Percentiles rank a stretch among this genome's conserved stretches.
Evolutionary conservation across 2,113 vertebrate species (phyloP).

Genomic region (Ochotona princeps): DNA sequence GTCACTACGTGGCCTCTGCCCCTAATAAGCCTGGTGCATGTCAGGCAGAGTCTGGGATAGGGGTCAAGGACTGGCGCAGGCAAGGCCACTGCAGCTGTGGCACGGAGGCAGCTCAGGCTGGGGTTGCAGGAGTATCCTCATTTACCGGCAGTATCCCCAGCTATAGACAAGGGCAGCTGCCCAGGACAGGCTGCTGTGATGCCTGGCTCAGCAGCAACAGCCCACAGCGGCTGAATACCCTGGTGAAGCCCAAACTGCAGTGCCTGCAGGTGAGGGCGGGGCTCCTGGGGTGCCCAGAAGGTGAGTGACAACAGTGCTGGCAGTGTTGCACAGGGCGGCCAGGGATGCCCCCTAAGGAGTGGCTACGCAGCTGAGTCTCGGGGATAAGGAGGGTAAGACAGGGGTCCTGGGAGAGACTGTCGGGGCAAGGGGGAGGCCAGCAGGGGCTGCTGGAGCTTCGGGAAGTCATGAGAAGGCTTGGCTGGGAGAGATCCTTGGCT

Average conservation of each 20-base stretch:
- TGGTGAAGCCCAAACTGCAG: rapidly evolving
- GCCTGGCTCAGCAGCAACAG: too few species aligned
- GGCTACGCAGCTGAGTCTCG: not conserved
- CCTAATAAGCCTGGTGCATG: not conserved
- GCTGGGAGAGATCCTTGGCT: not conserved
- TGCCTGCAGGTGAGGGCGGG: too few species aligned
- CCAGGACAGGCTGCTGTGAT: too few species aligned
- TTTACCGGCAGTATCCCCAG: not conserved
- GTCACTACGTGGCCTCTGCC: rapidly evolving
- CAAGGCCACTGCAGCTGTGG: too few species aligned
- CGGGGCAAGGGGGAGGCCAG: slow-evolving; percentile 29
- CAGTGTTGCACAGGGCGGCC: not conserved
- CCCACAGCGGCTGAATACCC: rapidly evolving
- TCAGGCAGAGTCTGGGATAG: not conserved
- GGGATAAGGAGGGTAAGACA: not conserved
- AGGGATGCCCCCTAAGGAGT: rapidly evolving
- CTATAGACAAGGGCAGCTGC: not conserved
- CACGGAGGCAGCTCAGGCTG: rapidly evolving
- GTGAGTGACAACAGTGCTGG: too few species aligned
- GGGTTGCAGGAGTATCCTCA: not conserved
- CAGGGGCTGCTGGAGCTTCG: not conserved
- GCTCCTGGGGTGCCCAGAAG: not conserved
- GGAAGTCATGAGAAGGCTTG: not conserved
- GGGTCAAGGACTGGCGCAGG: too few species aligned
- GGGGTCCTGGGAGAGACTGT: too few species aligned